Evolutionary conservation across 1,140 invertebrate species (phyloP), one percentile per base, ranked within the genome.

Genomic region (Magallana gigas): DNA sequence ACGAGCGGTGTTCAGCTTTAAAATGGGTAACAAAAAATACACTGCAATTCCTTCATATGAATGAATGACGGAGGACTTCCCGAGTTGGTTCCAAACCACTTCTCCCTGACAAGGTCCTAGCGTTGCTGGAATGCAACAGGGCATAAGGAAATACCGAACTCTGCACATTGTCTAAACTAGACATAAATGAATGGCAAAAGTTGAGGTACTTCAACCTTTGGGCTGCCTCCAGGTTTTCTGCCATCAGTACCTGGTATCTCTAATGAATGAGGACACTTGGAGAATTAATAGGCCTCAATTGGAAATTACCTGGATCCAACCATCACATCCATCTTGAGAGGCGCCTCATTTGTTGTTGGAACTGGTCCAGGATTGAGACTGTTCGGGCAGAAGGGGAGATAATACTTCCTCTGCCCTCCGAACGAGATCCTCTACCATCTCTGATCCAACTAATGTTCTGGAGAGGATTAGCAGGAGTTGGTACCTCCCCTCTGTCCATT

Each of bases 211-310:
- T 1, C 23, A 59, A 0, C n/a, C 16, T 57, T 58, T 83, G 57
- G 7, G 57, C 11, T 1, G 48, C 0, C n/a, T 12, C 2, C n/a
- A 83, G 57, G 11, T 83, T 11, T n/a, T 83, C 12, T 23, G 18
- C 18, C 6, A 59, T 58, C 48, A 83, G 7, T 7, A 58, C 57
- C 82, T 83, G 82, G 82, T 83, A 83, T 18, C 82, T 83, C 82
- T 57, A 83, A 48, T 83, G 82, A 9, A 83, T 2, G 18, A 83
- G 23, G 0, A 83, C 82, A 18, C 82, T 57, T 1, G 56, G 82
- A 58, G 82, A 83, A 23, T 57, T 58, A 5, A 57, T 83, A 0
- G 82, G 82, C 14, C 11, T 29, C 11, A 58, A 29, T 8, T 57
- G 8, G 18, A 57, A 83, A 11, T 2, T n/a, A 58, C 57, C 57